A percentile compares a stretch with the other conserved stretches of the same genome.
These are phyloP conservation scores for Oikopleura albicans DNA, from an alignment of 23 tunicate species.

Conservation along the genomic window DNA sequence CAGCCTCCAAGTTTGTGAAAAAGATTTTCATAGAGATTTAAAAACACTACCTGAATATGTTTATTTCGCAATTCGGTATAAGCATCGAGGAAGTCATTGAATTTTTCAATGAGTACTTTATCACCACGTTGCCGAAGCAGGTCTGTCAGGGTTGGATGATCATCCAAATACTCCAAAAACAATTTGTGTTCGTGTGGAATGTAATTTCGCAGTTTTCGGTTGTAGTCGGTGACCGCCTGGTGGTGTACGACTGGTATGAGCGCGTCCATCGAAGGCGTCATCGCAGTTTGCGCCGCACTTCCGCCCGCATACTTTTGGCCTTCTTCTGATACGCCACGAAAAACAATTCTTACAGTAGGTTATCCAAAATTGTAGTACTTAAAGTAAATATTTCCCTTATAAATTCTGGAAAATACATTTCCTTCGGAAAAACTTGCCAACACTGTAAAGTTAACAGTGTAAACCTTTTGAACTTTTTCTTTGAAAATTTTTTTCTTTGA, in stretches of 20 bases:
- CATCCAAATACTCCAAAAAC: not conserved
- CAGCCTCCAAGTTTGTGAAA: too few relatives aligned
- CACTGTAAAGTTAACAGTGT: too few relatives aligned
- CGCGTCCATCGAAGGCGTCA: not conserved
- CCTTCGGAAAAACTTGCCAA: too few relatives aligned
- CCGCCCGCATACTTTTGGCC: not conserved
- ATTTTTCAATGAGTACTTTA: not conserved
- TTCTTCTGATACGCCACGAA: not conserved
- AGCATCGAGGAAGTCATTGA: not conserved
- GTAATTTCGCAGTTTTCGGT: not conserved
- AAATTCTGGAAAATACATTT: too few relatives aligned
- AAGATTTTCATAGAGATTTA: too few relatives aligned
- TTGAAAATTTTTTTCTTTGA: too few relatives aligned
- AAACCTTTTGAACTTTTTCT: too few relatives aligned
- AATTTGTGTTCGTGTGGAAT: not conserved
- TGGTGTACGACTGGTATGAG: not conserved
- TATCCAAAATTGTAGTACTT: too few relatives aligned
- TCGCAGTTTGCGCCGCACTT: not conserved
- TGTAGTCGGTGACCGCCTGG: not conserved
- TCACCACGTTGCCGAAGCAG: not conserved
- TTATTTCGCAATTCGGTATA: not conserved
- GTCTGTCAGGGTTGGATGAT: not conserved
- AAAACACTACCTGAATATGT: too few relatives aligned
- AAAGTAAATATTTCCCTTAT: too few relatives aligned
- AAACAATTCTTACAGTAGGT: too few relatives aligned